phyloP scores from a whole-genome alignment of 2,888 invertebrate genomes.

The Octonoba sinensis region DNA sequence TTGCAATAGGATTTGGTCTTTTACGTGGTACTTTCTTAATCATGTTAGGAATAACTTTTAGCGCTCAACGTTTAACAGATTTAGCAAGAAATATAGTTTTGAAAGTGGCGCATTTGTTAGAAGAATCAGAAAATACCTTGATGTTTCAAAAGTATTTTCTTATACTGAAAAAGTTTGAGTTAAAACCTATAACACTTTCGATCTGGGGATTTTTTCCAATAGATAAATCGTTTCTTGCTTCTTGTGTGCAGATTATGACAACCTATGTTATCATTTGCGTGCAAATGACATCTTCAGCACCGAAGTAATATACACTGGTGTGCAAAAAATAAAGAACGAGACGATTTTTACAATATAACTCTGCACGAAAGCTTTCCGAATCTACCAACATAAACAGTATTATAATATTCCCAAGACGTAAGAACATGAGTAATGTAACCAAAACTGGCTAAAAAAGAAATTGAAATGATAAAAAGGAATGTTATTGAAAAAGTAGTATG shows the following conservation, averaged over 20 bases:
- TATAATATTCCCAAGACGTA: background rate
- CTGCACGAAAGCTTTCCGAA: background rate
- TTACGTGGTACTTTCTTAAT: slow-evolving; percentile 40
- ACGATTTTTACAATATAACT: background rate
- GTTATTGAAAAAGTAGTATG: background rate
- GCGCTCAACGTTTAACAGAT: slow-evolving; percentile 29
- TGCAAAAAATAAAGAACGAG: background rate
- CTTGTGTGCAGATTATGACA: slow-evolving; percentile 44
- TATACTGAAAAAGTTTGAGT: slow-evolving; percentile 24
- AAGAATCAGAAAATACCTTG: background rate
- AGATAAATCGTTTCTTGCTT: slow-evolving; percentile 37
- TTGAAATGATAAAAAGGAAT: background rate
- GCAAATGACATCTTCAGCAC: slow-evolving; percentile 31
- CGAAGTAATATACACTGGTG: slow-evolving; percentile 1
- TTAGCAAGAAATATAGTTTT: slow-evolving; percentile 3
- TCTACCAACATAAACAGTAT: background rate
- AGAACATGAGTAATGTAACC: background rate
- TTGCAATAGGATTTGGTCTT: slow-evolving; percentile 41
- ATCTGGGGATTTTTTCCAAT: slow-evolving; percentile 40
- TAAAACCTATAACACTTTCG: slow-evolving; percentile 29
- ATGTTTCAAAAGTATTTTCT: slow-evolving; percentile 21
- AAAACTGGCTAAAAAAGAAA: background rate
- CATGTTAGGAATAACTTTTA: slow-evolving; percentile 34
- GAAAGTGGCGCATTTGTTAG: slow-evolving; percentile 13
- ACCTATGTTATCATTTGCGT: slow-evolving; percentile 54